Conservation (phyloP, 2,113 vertebrate species). For the Emydura subglobosa region DNA sequence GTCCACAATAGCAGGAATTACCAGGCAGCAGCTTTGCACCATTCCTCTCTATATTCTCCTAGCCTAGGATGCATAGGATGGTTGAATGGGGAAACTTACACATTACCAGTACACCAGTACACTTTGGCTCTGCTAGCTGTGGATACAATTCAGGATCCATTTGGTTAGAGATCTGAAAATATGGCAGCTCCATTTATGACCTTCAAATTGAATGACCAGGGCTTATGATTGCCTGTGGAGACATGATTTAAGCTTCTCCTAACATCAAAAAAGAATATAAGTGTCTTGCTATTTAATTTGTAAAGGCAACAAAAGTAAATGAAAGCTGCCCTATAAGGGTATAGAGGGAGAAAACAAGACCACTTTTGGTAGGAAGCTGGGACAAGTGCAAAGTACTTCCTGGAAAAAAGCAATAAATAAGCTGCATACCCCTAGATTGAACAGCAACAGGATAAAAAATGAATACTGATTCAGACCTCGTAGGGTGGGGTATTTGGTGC, state of each 20-base stretch:
- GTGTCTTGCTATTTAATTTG: not conserved
- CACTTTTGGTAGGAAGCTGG: not conserved
- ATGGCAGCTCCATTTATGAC: slow-evolving; percentile 33
- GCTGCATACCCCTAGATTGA: not conserved
- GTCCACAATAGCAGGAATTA: not conserved
- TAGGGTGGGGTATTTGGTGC: not conserved
- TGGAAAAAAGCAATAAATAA: not conserved
- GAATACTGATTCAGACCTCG: not conserved
- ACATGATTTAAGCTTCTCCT: slow-evolving; percentile 23
- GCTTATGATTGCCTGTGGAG: not conserved
- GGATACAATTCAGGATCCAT: not conserved
- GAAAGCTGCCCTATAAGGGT: not conserved
- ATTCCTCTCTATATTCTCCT: not conserved
- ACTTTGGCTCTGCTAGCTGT: not conserved
- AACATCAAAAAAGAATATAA: slow-evolving; percentile 13
- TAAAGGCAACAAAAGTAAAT: not conserved
- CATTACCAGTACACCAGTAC: not conserved
- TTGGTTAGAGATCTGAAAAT: slow-evolving; percentile 43
- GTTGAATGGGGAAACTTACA: not conserved
- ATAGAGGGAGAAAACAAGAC: not conserved
- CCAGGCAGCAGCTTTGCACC: not conserved
- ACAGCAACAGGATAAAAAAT: not conserved
- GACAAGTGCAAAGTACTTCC: not conserved
- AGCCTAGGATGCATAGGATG: not conserved
- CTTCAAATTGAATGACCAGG: slow-evolving; percentile 8